Conservation (phyloP, 2,113 vertebrate species). For the Penelope pileata region DNA sequence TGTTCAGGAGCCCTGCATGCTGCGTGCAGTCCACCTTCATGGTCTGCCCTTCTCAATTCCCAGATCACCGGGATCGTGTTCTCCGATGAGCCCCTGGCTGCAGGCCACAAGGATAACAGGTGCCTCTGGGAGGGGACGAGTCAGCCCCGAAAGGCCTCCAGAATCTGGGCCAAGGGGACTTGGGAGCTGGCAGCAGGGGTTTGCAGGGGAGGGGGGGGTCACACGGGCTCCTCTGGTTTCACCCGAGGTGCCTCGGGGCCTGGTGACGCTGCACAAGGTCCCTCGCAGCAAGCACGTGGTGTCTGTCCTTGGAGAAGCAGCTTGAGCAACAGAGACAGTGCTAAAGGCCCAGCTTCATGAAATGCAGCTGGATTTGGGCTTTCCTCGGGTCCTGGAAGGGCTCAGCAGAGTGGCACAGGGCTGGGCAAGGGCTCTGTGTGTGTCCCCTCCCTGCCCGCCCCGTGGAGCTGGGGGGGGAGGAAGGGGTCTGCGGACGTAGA, state of each 20-base stretch:
- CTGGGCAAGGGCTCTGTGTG: background rate
- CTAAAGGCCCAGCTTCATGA: background rate
- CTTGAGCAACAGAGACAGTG: fast-evolving
- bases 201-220: background rate
- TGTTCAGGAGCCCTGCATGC: background rate
- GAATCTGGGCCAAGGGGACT: background rate
- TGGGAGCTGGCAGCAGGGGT: background rate
- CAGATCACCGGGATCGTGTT: background rate
- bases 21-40: background rate
- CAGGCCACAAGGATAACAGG: background rate
- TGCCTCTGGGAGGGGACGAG: background rate
- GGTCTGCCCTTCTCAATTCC: background rate
- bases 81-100: background rate
- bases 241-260: fast-evolving
- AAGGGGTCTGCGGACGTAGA: background rate
- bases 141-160: background rate
- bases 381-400: fast-evolving
- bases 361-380: background rate
- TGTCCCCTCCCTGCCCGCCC: background rate
- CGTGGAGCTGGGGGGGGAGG: background rate
- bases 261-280: background rate
- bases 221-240: background rate
- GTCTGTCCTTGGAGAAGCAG: background rate
- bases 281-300: fast-evolving
- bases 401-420: background rate